Evolutionary conservation across 2,888 invertebrate genomes (phyloP).

Genomic region (Drosophila mimica): DNA sequence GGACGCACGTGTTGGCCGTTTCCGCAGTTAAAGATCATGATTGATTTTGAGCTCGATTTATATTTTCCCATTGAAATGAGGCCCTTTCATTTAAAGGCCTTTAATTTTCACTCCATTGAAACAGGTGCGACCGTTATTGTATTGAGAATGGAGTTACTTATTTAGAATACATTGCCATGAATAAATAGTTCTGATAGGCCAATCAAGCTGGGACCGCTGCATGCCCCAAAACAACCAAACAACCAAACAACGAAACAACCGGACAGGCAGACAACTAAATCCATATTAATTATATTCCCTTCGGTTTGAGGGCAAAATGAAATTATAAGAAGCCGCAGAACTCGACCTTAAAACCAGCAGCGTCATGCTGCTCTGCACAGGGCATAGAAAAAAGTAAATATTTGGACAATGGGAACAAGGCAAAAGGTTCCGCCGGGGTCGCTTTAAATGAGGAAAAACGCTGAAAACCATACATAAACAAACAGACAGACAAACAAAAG

Average conservation of each 20-base stretch:
- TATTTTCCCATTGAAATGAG: conserved; percentile 38
- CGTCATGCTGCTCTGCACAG: conserved; percentile 67
- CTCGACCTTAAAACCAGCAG: conserved; percentile 63
- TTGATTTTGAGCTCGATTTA: conserved; percentile 37
- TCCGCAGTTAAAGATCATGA: conserved; percentile 55
- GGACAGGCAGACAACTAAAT: conserved; percentile 55
- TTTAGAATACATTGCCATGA: conserved; percentile 63
- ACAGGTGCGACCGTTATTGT: conserved; percentile 67
- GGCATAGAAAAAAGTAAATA: conserved; percentile 59
- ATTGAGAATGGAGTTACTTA: conserved; percentile 60
- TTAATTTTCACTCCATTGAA: conserved; percentile 55
- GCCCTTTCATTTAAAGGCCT: conserved; percentile 31
- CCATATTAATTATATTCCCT: conserved; percentile 71
- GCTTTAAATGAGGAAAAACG: conserved; percentile 57
- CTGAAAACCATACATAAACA: conserved; percentile 57
- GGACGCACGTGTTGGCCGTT: conserved; percentile 68
- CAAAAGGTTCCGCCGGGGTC: conserved; percentile 52
- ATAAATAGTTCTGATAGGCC: conserved; percentile 44
- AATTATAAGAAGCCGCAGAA: conserved; percentile 70
- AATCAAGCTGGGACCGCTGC: conserved; percentile 38
- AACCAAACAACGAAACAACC: conserved; percentile 15
- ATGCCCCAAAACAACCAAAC: conserved; percentile 27
- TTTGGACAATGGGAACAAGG: conserved; percentile 75
- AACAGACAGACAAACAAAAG: conserved; percentile 46
- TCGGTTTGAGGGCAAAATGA: conserved; percentile 53